Base-by-base conservation (phyloP, 2,797 vertebrate genomes). In the Lycodopsis pacificus region DNA sequence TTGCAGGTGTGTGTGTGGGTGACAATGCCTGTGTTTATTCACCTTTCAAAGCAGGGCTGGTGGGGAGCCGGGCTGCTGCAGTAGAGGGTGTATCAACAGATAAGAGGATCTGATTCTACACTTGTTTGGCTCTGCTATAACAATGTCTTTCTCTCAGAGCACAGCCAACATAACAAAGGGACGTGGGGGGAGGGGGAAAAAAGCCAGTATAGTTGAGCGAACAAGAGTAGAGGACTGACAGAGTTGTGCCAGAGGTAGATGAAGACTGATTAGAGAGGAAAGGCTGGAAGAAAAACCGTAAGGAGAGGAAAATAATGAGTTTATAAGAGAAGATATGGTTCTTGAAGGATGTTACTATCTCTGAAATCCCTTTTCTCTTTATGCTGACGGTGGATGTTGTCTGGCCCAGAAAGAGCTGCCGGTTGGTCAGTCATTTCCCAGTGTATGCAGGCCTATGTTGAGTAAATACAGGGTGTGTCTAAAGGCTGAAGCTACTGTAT, bases 391-490 rank as follows among this genome's bases (percentile, higher is more conserved):
- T 85, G 7, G 1, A 30, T 81, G 67, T 82, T 77, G 48, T 85
- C 1, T 38, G 67, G 71, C 69, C 81, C 73, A 78, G 65, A 76
- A 70, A 49, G 53, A 75, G 74, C 72, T 84, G 79, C 79, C 78
- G 68, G 74, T 73, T 80, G 76, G 66, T 86, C 57, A 65, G 12
- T 7, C 32, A 34, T 79, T 74, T 81, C 75, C 69, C 63, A n/a
- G 80, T 69, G 13, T 65, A 19, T 61, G 3, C 64, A 57, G 57
- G 59, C 83, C 82, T 84, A 79, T 73, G 80, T 75, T 76, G 84
- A 83, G 81, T 93, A 89, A 91, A 88, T 77, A 82, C 77, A 89
- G 92, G 90, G 90, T 89, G 92, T 93, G 89, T 92, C 92, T 68
- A 38, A 85, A 69, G 56, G 67, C 86, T 40, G 72, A 69, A 49